Conservation (phyloP, 2,797 vertebrate genomes). For the Arctocebus calabarensis region DNA sequence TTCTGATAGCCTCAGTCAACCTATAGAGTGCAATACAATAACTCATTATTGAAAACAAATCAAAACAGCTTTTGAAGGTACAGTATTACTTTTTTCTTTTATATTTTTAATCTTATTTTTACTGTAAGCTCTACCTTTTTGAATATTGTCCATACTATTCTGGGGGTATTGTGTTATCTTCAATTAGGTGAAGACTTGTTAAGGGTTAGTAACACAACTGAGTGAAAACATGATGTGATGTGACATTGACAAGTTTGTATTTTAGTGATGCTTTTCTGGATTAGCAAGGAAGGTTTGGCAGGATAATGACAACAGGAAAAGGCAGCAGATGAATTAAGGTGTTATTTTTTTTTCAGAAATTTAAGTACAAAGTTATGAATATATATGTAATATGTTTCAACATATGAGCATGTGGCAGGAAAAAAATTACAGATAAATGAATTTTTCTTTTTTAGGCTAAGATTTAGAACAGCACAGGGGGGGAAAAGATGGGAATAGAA, state of each 20-base stretch:
- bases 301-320: neutral
- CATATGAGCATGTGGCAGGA: constrained; percentile 13
- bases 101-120: too few relatives aligned
- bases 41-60: neutral
- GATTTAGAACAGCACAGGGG: neutral
- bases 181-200: neutral
- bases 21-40: neutral
- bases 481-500: neutral
- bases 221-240: neutral
- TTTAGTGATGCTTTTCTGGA: neutral
- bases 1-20: neutral
- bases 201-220: neutral
- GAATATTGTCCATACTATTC: neutral
- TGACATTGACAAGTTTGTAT: neutral
- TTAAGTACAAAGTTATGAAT: constrained; percentile 52
- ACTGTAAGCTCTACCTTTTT: neutral
- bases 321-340: neutral
- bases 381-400: constrained; percentile 6
- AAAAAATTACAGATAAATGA: neutral
- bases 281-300: neutral
- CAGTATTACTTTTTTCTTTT: neutral
- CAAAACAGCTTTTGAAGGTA: neutral
- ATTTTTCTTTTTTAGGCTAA: neutral
- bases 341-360: neutral
- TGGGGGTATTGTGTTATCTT: neutral